phyloP scores from a whole-genome alignment of 1,140 invertebrate species.

The Ladona fulva region DNA sequence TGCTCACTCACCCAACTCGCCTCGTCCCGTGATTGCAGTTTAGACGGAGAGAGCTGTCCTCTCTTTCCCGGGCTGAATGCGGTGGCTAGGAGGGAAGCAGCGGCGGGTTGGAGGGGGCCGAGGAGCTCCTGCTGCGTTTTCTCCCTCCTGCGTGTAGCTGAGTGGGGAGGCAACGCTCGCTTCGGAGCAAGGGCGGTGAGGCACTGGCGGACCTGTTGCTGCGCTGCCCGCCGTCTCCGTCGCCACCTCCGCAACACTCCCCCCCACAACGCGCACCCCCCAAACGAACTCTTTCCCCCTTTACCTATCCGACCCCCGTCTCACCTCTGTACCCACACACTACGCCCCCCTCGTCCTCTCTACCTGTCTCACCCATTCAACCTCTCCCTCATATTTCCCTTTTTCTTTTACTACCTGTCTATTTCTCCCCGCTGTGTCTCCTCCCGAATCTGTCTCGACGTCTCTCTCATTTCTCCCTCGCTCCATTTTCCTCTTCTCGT shows the following conservation, averaged over 20 bases:
- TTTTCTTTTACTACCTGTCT: background rate
- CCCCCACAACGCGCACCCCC: background rate
- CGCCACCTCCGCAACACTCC: background rate
- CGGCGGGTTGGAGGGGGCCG: background rate
- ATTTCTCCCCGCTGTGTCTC: background rate
- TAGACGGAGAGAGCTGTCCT: background rate
- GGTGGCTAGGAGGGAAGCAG: background rate
- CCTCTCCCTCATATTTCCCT: no score
- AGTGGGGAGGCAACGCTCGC: background rate
- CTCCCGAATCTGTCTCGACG: background rate
- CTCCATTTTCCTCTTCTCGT: background rate
- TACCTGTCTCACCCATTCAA: background rate
- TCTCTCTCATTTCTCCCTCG: background rate
- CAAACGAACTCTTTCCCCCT: background rate
- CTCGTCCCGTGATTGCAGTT: background rate
- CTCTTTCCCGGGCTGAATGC: background rate
- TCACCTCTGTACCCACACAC: background rate
- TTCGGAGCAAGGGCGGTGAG: background rate
- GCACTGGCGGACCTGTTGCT: conserved; percentile 5
- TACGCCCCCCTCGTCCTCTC: background rate
- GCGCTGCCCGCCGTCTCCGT: background rate
- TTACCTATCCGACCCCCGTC: background rate
- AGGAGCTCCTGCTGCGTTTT: background rate
- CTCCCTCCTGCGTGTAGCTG: background rate
- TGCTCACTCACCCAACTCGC: background rate